phyloP scores from a whole-genome alignment of 2,113 vertebrate genomes.

The Brachionichthys hirsutus region DNA sequence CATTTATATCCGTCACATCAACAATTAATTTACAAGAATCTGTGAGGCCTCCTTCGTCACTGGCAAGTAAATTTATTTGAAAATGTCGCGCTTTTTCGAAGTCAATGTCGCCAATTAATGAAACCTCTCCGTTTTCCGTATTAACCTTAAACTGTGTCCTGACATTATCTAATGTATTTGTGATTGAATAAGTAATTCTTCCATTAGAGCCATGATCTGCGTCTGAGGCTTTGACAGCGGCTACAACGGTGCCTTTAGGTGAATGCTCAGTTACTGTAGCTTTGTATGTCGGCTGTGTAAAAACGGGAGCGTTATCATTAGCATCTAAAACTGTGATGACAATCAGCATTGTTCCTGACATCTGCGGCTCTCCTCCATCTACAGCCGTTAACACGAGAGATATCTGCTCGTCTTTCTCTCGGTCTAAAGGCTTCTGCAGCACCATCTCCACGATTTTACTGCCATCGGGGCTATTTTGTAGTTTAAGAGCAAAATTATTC shows the following conservation, averaged over 20 bases:
- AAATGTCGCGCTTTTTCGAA: slow-evolving; percentile 68
- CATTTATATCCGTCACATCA: slow-evolving; percentile 74
- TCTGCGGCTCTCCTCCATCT: slow-evolving; percentile 54
- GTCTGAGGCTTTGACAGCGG: slow-evolving; percentile 67
- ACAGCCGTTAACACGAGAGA: slow-evolving; percentile 59
- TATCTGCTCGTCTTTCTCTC: slow-evolving; percentile 30
- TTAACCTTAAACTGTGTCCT: slow-evolving; percentile 60
- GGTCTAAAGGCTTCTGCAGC: slow-evolving; percentile 58
- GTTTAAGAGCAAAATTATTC: slow-evolving; percentile 65
- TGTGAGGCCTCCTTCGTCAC: slow-evolving; percentile 69
- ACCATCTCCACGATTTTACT: slow-evolving; percentile 59
- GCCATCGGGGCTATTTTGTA: slow-evolving; percentile 61
- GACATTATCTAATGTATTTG: slow-evolving; percentile 49
- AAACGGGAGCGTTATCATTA: slow-evolving; percentile 71
- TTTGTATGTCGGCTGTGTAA: slow-evolving; percentile 62
- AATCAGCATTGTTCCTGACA: slow-evolving; percentile 54
- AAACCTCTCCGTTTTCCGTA: slow-evolving; percentile 62
- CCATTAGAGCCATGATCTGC: slow-evolving; percentile 68
- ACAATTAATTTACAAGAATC: slow-evolving; percentile 73
- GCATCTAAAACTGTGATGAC: slow-evolving; percentile 47
- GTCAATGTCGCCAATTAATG: slow-evolving; percentile 61
- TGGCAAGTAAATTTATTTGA: slow-evolving; percentile 72
- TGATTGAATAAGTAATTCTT: slow-evolving; percentile 65
- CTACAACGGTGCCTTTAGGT: slow-evolving; percentile 46
- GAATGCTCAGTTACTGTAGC: slow-evolving; percentile 67